phyloP scores from a whole-genome alignment of 2,113 vertebrate species.

The Sinocyclocheilus rhinocerous region DNA sequence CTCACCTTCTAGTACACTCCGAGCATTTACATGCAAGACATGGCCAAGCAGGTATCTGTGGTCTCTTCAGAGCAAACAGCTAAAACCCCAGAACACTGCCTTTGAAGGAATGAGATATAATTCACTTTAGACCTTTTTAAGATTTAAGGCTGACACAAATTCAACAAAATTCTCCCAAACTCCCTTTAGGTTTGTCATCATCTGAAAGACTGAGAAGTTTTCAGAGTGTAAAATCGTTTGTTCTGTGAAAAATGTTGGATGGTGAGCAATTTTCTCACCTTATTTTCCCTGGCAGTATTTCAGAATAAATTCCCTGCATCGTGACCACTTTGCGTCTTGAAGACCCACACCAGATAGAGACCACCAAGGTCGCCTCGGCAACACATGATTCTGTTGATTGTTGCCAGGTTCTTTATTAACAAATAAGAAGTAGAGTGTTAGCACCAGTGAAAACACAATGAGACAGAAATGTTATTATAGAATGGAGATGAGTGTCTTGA shows the following conservation, averaged over 20 bases:
- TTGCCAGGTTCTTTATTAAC: background rate
- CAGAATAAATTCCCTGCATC: background rate
- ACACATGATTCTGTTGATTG: conserved; percentile 18
- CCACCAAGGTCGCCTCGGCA: conserved; percentile 41
- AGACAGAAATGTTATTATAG: too few relatives aligned
- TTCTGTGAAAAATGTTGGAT: too few relatives aligned
- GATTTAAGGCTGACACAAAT: background rate
- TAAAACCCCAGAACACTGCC: background rate
- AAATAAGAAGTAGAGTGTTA: too few relatives aligned
- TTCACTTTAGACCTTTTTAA: too few relatives aligned
- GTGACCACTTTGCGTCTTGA: conserved; percentile 10
- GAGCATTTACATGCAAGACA: background rate
- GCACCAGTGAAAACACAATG: too few relatives aligned
- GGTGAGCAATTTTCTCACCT: background rate
- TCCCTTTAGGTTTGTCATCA: too few relatives aligned
- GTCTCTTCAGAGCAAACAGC: background rate
- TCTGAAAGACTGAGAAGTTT: too few relatives aligned
- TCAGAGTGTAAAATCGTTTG: background rate
- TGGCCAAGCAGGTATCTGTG: background rate
- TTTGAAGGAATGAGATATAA: background rate
- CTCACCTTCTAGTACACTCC: background rate
- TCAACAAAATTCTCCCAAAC: background rate
- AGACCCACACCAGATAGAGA: conserved; percentile 7
- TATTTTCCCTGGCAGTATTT: background rate
- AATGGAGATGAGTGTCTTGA: too few relatives aligned